Evolutionary conservation across 2,888 invertebrate species (phyloP), one percentile per base, ranked within the genome.

Genomic region (Calephelis perditalis): DNA sequence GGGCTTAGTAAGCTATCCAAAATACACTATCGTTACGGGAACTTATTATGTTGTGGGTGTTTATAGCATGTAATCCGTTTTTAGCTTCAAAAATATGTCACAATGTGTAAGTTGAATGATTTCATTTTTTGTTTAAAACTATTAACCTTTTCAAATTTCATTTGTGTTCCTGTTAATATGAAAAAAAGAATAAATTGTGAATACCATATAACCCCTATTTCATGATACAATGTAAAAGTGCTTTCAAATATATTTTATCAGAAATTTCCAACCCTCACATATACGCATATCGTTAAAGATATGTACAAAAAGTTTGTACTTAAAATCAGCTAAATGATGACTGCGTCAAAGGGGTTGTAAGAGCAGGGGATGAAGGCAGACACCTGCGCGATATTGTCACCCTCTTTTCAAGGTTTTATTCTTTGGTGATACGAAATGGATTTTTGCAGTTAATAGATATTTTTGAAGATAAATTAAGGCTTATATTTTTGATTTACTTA

Each of bases 311-410:
- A 59, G 63, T 63, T 62, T 62, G 59, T 60, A 61, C 63, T 62
- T 44, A 60, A 63, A 66, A 65, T 66, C 67, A 64, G 67, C 63
- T 63, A 66, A 68, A 66, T 69, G 65, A 66, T 66, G 64, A 65
- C 63, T 62, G 60, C 63, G 64, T 56, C 64, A 63, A 64, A 66
- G 67, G 66, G 68, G 68, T 58, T 64, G 62, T 61, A 60, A 67
- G 65, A 62, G 63, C 63, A 63, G 65, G 62, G 66, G 65, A 56
- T 59, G 62, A 57, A 57, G 65, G 62, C 59, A 64, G 64, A 65
- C 67, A 69, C 63, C 68, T 69, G 68, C 64, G 61, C 64, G 65
- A 62, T 68, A 65, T 64, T 64, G 65, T 66, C 66, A 69, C 66
- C 68, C 67, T 64, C 60, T 62, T 64, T 65, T 63, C 65, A 62